Evolutionary conservation across 2,113 vertebrate genomes (phyloP), one percentile per base, ranked within the genome.

Genomic region (Ascaphus truei): DNA sequence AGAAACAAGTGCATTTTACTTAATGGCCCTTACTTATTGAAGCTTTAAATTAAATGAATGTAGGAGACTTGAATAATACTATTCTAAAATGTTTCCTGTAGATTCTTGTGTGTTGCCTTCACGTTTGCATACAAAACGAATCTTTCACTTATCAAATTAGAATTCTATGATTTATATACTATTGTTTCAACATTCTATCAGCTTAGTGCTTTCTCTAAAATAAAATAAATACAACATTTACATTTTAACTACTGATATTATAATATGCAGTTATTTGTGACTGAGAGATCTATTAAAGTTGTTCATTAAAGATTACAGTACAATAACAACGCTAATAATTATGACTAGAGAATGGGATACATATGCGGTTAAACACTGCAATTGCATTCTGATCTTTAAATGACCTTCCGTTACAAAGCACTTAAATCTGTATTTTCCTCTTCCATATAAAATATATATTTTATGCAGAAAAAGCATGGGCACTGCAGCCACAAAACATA

Each of bases 11-110:
- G 12, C 26, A n/a, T 30, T 30, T 31, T 61, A 30, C 16, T 27
- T 22, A 22, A 11, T 23, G 47, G 36, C 26, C 34, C 23, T 18
- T 43, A 60, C 7, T 31, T 61, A 47, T 22, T 45, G 58, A 31
- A 47, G 39, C 58, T 20, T 61, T 31, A 61, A 61, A 61, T 61
- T 31, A 41, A 45, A 61, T 31, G 58, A 22, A 61, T 45, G 10
- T 20, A 4, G 5, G 5, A 47, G 37, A 45, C 3, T 25, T 30
- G 18, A 12, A 20, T 47, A 22, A 20, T 43, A 18, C 11, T 22
- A 20, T 23, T 31, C 23, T 6, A 11, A 30, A 45, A 29, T 45
- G 6, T 10, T 51, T 51, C 47, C 15, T 10, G 20, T 23, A n/a
- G 5, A 16, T 43, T 60, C 22, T 43, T 26, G 36, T 15, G 39